A percentile compares a stretch with the other conserved stretches of the same genome.
These are phyloP conservation scores for Crotalus horridus DNA, from an alignment of 2,113 vertebrate genomes.

Conservation along the genomic window DNA sequence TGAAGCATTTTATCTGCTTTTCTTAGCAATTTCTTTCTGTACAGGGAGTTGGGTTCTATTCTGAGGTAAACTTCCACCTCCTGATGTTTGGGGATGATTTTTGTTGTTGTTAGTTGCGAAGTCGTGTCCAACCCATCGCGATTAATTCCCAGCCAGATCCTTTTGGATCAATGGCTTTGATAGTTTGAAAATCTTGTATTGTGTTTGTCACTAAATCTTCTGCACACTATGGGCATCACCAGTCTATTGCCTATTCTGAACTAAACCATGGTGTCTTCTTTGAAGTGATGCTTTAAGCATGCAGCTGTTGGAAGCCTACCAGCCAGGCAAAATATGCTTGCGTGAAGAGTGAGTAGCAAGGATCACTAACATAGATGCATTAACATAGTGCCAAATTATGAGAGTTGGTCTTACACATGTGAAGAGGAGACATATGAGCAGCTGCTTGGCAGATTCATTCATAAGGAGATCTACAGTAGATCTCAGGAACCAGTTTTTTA, in stretches of 20 bases:
- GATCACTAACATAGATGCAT: not conserved
- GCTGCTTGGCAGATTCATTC: not conserved
- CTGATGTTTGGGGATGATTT: not conserved
- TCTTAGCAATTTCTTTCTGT: not conserved
- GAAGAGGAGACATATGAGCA: not conserved
- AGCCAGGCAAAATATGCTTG: not conserved
- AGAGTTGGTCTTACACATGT: not conserved
- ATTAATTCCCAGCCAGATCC: not conserved
- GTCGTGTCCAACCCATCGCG: not conserved
- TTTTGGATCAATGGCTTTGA: not conserved
- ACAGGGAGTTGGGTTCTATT: not conserved
- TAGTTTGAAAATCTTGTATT: not conserved
- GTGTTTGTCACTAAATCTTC: not conserved
- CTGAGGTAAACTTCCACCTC: not conserved
- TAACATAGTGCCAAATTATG: not conserved
- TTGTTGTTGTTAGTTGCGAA: too few species aligned
- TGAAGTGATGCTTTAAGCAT: slow-evolving; percentile 7
- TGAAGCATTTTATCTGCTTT: not conserved
- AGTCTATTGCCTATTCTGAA: not conserved
- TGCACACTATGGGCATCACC: not conserved
- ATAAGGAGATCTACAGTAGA: not conserved
- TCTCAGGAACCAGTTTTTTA: not conserved
- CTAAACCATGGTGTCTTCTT: not conserved
- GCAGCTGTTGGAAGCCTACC: not conserved
- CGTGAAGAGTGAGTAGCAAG: not conserved